These are phyloP conservation scores for Anastrepha ludens DNA, from an alignment of 1,140 invertebrate genomes.

Conservation along the genomic window DNA sequence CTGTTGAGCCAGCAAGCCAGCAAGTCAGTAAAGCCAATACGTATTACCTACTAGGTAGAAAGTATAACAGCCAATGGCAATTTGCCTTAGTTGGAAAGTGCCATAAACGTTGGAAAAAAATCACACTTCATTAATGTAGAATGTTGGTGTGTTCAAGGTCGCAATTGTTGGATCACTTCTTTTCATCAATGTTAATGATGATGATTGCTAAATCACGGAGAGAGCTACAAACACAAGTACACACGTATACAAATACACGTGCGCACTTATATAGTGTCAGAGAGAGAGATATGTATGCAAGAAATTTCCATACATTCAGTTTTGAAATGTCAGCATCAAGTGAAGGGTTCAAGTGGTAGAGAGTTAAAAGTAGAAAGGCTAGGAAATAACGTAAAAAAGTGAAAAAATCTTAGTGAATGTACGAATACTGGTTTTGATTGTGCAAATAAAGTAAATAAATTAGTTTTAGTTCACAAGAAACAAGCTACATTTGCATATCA, in stretches of 20 bases:
- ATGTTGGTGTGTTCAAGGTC: constrained; percentile 52
- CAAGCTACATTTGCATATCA: constrained; percentile 24
- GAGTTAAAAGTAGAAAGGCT: constrained; percentile 51
- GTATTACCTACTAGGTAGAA: constrained; percentile 50
- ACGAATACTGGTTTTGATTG: constrained; percentile 47
- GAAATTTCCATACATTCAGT: constrained; percentile 51
- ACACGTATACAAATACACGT: background rate
- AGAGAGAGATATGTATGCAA: constrained; percentile 37
- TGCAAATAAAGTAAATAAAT: constrained; percentile 36
- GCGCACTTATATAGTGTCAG: background rate
- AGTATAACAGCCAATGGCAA: constrained; percentile 52
- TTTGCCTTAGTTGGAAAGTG: constrained; percentile 52
- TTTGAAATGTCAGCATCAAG: constrained; percentile 49
- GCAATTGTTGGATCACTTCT: constrained; percentile 50
- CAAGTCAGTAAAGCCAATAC: constrained; percentile 43
- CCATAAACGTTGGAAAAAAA: constrained; percentile 48
- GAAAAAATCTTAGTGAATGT: constrained; percentile 47
- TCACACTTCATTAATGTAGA: constrained; percentile 53
- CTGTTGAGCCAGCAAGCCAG: background rate
- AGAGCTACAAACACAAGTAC: constrained; percentile 17
- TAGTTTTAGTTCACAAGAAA: constrained; percentile 37
- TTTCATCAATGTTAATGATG: constrained; percentile 53
- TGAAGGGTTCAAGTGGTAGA: constrained; percentile 51
- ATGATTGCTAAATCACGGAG: constrained; percentile 52
- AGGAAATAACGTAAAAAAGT: constrained; percentile 33